phyloP scores from a whole-genome alignment of 2,888 invertebrate genomes.

The Odontocerum albicorne region DNA sequence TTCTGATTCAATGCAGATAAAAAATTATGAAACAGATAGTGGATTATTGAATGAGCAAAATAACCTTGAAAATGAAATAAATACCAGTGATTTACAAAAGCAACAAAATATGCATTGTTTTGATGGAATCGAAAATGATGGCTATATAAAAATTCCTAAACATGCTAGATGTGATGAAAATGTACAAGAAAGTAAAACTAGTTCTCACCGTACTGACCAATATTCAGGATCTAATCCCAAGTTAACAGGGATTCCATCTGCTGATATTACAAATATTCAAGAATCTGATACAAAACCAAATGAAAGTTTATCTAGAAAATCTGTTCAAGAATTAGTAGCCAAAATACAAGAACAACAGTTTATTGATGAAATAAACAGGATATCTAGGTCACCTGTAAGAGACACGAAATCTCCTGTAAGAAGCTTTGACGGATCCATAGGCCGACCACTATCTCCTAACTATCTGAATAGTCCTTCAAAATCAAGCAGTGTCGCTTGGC shows the following conservation, averaged over 20 bases:
- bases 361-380: constrained; percentile 31
- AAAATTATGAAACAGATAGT: not conserved
- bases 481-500: constrained; percentile 20
- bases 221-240: no score
- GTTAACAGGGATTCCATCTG: no score
- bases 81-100: constrained; percentile 40
- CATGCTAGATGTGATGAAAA: constrained; percentile 40
- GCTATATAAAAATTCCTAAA: constrained; percentile 54
- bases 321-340: constrained; percentile 66
- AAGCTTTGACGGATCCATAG: constrained; percentile 19
- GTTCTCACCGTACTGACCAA: no score
- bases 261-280: constrained; percentile 10
- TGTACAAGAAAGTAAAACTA: constrained; percentile 3
- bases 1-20: no score
- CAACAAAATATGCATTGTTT: constrained; percentile 44
- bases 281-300: not conserved
- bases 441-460: constrained; percentile 31
- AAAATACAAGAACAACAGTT: constrained; percentile 58
- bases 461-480: constrained; percentile 16
- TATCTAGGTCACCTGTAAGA: constrained; percentile 28
- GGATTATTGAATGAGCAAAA: constrained; percentile 34
- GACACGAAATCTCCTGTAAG: constrained; percentile 24
- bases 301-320: constrained; percentile 47
- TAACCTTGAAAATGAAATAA: constrained; percentile 1
- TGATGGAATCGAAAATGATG: constrained; percentile 53